Conservation (phyloP, 2,113 vertebrate genomes). For the Benthochromis sp. region DNA sequence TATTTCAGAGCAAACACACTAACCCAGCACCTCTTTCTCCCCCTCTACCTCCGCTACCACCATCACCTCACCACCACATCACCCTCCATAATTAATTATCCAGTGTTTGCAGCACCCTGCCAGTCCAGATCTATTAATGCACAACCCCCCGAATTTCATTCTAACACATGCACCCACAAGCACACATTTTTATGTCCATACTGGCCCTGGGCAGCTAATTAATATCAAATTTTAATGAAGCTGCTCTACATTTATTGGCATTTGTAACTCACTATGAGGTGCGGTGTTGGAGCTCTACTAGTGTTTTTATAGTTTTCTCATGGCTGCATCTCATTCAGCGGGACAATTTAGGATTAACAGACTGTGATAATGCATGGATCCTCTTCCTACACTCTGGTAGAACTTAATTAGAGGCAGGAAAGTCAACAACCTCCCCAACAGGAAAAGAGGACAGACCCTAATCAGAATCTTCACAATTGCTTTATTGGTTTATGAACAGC, state of each 20-base stretch:
- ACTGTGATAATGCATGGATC: neutral
- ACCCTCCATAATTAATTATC: conserved; percentile 59
- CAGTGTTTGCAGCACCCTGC: conserved; percentile 34
- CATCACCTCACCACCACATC: conserved; percentile 41
- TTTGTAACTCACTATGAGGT: conserved; percentile 24
- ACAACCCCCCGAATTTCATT: neutral
- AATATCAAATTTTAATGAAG: conserved; percentile 47
- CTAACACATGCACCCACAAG: neutral
- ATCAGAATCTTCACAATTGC: neutral
- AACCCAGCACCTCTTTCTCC: conserved; percentile 6
- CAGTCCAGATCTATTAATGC: conserved; percentile 42
- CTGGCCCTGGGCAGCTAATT: conserved; percentile 46
- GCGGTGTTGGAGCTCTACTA: neutral
- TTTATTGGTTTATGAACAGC: conserved; percentile 2
- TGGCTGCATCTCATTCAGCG: neutral
- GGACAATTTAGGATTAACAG: neutral
- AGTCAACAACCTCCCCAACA: neutral
- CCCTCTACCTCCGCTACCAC: neutral
- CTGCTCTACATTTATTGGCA: conserved; percentile 43
- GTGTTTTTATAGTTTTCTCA: neutral
- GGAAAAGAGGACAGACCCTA: neutral
- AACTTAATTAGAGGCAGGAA: neutral
- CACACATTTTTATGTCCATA: conserved; percentile 16
- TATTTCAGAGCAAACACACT: conserved; percentile 53
- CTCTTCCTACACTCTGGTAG: neutral